Evolutionary conservation across 2,797 vertebrate species (phyloP).

Genomic region (Acropternis orthonyx): DNA sequence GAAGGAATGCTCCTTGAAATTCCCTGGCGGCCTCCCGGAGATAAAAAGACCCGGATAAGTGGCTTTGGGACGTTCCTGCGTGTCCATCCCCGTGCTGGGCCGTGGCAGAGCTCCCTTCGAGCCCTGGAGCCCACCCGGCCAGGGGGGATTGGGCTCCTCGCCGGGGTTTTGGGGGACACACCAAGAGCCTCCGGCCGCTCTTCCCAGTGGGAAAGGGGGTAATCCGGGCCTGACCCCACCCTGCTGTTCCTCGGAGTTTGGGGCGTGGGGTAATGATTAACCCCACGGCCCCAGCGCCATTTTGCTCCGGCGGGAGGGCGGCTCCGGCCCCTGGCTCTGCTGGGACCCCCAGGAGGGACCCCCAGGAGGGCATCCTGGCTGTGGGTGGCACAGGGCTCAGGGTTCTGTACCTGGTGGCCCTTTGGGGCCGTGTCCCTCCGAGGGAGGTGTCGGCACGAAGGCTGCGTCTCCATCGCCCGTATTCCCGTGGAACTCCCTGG

Average conservation of each 20-base stretch:
- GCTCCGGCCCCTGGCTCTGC: neutral
- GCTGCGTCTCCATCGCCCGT: rapidly evolving
- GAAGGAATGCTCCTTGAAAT: constrained; percentile 26
- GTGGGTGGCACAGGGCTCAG: rapidly evolving
- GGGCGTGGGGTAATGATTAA: constrained; percentile 52
- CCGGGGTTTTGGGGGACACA: rapidly evolving
- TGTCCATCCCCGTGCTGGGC: neutral
- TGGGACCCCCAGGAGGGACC: neutral
- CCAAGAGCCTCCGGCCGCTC: rapidly evolving
- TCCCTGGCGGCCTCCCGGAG: neutral
- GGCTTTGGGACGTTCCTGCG: neutral
- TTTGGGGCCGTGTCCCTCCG: neutral
- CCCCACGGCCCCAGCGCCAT: constrained; percentile 54
- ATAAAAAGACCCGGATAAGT: neutral
- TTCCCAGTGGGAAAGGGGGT: neutral
- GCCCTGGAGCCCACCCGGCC: neutral
- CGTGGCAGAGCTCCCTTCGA: neutral
- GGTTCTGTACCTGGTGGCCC: rapidly evolving
- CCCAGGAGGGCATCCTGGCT: rapidly evolving
- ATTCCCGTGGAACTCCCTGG: neutral
- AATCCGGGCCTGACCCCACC: neutral
- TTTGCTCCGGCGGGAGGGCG: neutral
- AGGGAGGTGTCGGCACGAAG: neutral
- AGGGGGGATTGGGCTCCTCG: rapidly evolving
- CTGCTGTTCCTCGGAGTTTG: neutral